These are phyloP conservation scores for Phrynosoma platyrhinos DNA, from an alignment of 2,113 vertebrate species.

Conservation along the genomic window DNA sequence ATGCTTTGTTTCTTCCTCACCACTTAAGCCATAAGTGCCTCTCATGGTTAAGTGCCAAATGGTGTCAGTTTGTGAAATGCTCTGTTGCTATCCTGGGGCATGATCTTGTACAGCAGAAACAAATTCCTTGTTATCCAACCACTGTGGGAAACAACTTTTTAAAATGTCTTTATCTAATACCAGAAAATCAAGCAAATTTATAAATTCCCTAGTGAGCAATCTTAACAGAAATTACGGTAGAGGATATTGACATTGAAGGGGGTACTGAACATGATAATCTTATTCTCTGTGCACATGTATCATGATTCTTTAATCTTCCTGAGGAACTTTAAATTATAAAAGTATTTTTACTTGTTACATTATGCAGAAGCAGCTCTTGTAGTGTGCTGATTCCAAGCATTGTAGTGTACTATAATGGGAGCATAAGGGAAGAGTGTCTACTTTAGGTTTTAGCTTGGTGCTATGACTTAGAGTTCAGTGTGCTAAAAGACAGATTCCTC, in stretches of 20 bases:
- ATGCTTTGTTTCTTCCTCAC: constrained; percentile 44
- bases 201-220: not conserved
- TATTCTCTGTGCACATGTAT: not conserved
- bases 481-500: not conserved
- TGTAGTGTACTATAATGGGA: not conserved
- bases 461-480: too few relatives aligned
- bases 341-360: not conserved
- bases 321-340: not conserved
- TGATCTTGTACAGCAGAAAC: not conserved
- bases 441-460: too few relatives aligned
- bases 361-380: not conserved
- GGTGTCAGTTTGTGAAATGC: not conserved
- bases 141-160: not conserved
- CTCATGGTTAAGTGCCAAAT: constrained; percentile 23
- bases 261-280: not conserved
- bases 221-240: not conserved
- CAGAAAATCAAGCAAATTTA: not conserved
- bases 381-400: not conserved
- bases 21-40: constrained; percentile 32
- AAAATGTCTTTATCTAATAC: not conserved
- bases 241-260: too few relatives aligned
- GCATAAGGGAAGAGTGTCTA: not conserved
- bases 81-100: not conserved
- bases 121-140: not conserved
- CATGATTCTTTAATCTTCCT: not conserved